A percentile compares a stretch with the other conserved stretches of the same genome.
These are phyloP conservation scores for Timema cristinae DNA, from an alignment of 2,888 invertebrate species.

Conservation along the genomic window DNA sequence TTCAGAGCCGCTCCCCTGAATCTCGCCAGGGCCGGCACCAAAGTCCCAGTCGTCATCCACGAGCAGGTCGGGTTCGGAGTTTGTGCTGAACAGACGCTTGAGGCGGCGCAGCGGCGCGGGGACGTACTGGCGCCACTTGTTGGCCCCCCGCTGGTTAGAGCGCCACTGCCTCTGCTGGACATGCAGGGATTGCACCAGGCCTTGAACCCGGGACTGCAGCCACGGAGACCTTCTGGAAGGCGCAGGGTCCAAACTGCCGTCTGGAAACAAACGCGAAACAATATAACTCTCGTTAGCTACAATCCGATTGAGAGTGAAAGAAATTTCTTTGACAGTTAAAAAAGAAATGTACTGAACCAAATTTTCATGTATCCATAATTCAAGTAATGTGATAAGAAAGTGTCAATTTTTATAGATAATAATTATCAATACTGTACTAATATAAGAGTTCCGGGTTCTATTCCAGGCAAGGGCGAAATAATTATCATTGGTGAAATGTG, in stretches of 20 bases:
- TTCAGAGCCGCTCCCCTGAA: neutral
- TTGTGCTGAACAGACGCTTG: slow-evolving; percentile 19
- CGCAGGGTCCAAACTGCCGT: neutral
- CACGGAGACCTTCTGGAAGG: neutral
- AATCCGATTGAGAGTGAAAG: neutral
- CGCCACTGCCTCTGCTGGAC: slow-evolving; percentile 13
- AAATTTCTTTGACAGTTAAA: no score
- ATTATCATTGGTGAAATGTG: no score
- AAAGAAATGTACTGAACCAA: no score
- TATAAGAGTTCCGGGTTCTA: no score
- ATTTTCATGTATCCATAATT: no score
- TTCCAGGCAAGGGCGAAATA: no score
- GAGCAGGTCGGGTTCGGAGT: slow-evolving; percentile 13
- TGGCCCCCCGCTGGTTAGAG: slow-evolving; percentile 11
- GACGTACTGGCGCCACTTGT: slow-evolving; percentile 17
- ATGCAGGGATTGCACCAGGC: neutral
- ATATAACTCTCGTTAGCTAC: neutral
- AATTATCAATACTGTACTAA: no score
- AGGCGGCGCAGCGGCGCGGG: slow-evolving; percentile 23
- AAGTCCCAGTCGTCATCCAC: slow-evolving; percentile 13
- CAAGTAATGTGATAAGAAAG: no score
- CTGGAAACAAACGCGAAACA: neutral
- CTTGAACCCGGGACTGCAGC: slow-evolving; percentile 8
- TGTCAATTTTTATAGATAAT: no score
- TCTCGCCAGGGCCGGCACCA: neutral